A percentile compares a stretch with the other conserved stretches of the same genome.
Evolutionary conservation across 2,797 vertebrate genomes (phyloP).

Genomic region (Typhlichthys eigenmanni): DNA sequence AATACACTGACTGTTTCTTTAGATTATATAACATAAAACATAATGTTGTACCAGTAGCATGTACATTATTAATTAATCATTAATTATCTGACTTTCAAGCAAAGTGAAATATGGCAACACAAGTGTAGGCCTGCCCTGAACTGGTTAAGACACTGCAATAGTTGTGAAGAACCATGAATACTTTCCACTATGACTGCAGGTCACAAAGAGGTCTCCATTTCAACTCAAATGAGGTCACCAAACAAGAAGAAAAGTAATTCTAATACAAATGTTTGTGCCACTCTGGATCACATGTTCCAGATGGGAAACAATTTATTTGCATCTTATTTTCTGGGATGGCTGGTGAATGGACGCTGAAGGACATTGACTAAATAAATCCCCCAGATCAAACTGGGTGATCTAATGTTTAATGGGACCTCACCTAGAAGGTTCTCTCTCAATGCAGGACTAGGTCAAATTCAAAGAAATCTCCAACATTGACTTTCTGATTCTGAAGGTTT

Average conservation of each 20-base stretch:
- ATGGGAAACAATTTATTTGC: conserved; percentile 20
- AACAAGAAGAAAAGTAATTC: conserved; percentile 60
- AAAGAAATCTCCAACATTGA: conserved; percentile 28
- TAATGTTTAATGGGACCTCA: conserved; percentile 52
- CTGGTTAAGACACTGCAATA: conserved; percentile 15
- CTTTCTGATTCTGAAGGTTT: conserved; percentile 33
- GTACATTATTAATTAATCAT: no score
- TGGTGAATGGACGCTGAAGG: conserved; percentile 6
- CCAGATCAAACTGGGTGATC: conserved; percentile 20
- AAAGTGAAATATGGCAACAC: conserved; percentile 2
- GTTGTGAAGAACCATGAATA: conserved; percentile 44
- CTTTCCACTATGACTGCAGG: conserved; percentile 61
- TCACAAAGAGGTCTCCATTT: conserved; percentile 69
- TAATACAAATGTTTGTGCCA: conserved; percentile 58
- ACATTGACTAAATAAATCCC: conserved; percentile 35
- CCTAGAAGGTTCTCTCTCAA: conserved; percentile 49
- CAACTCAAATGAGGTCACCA: conserved; percentile 69
- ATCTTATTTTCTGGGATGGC: conserved; percentile 15
- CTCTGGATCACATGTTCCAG: conserved; percentile 29
- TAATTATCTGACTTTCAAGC: neutral
- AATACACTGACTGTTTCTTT: no score
- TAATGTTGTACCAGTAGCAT: neutral
- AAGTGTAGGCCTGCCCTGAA: neutral
- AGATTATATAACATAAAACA: neutral
- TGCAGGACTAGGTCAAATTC: conserved; percentile 36